Conservation (phyloP, 2,113 vertebrate genomes). For the Cairina moschata region DNA sequence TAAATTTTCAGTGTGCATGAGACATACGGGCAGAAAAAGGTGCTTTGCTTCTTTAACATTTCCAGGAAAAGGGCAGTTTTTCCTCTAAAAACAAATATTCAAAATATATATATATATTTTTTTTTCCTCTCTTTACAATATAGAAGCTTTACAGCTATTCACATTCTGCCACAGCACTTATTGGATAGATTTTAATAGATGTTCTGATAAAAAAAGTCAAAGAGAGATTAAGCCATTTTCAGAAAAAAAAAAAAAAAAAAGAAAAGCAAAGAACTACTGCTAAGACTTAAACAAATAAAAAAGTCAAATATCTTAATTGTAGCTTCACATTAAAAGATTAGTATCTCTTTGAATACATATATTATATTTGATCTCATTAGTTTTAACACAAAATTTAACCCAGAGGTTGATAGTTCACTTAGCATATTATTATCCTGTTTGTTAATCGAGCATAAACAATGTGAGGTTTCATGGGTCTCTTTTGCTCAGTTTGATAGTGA, state of each 20-base stretch:
- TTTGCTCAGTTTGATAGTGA: neutral
- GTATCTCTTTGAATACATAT: neutral
- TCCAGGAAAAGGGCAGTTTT: neutral
- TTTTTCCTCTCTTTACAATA: neutral
- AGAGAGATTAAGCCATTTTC: neutral
- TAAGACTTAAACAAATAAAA: neutral
- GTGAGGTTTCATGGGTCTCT: neutral
- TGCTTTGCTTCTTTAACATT: neutral
- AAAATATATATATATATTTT: too few species aligned
- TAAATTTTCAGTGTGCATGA: neutral
- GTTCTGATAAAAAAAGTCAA: neutral
- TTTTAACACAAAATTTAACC: neutral
- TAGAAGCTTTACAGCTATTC: neutral
- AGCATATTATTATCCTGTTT: neutral
- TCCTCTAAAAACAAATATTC: neutral
- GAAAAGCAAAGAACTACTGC: neutral
- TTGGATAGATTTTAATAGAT: neutral
- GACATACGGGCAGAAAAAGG: neutral
- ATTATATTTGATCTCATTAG: neutral
- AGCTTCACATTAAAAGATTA: neutral
- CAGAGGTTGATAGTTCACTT: neutral
- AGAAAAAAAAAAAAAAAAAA: neutral
- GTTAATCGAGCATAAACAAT: neutral
- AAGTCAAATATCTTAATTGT: neutral
- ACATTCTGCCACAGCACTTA: neutral